Conservation (phyloP, 1,140 invertebrate genomes). For the Bombus polaris region DNA sequence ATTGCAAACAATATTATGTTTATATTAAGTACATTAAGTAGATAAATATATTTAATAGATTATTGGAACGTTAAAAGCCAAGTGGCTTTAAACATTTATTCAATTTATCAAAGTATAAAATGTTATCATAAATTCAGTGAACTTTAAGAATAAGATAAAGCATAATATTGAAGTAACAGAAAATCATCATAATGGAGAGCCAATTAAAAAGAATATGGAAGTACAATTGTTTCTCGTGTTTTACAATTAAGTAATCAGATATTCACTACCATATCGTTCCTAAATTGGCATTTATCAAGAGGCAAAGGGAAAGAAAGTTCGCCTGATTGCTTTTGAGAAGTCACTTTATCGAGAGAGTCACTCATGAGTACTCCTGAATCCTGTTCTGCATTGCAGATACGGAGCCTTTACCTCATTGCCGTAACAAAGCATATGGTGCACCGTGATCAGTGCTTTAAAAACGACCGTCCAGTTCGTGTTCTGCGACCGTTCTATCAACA, state of each 20-base stretch:
- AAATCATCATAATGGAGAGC: background rate
- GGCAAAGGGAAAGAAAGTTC: background rate
- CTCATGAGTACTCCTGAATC: background rate
- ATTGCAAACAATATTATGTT: too few relatives aligned
- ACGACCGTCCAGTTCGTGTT: constrained; percentile 99
- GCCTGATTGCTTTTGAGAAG: constrained; percentile 1
- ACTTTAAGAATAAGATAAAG: background rate
- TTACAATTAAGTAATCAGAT: background rate
- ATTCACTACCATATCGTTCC: background rate
- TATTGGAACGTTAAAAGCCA: too few relatives aligned
- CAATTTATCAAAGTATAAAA: background rate
- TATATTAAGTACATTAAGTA: too few relatives aligned
- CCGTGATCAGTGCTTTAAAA: constrained; percentile 98
- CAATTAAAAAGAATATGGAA: background rate
- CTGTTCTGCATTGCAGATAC: constrained; percentile 21
- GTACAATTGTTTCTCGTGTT: too few relatives aligned
- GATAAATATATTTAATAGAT: too few relatives aligned
- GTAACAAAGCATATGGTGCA: constrained; percentile 99
- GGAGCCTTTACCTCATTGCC: constrained; percentile 95
- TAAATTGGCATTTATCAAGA: background rate
- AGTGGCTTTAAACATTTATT: background rate
- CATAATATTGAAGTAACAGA: background rate
- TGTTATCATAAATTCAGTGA: background rate
- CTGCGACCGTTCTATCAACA: constrained; percentile 98
- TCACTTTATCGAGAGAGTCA: background rate